Percentiles rank a stretch among this genome's conserved stretches.
Conservation (phyloP, 2,113 vertebrate species). For the Crotalus tigris region DNA sequence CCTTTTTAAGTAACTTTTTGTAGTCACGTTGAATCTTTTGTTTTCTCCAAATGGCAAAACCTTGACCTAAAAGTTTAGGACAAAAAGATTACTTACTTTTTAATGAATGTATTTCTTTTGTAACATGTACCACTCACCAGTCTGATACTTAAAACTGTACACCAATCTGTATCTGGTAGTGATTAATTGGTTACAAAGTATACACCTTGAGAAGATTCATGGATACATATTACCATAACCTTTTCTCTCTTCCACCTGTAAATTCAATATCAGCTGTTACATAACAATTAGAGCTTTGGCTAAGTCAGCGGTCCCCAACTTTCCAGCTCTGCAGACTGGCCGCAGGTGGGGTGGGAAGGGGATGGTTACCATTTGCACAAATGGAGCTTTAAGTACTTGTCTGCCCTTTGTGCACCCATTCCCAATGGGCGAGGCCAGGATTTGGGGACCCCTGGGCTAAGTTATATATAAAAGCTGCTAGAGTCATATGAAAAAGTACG, state of each 20-base stretch:
- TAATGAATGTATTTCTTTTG: not conserved
- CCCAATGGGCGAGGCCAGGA: not conserved
- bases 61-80: slow-evolving; percentile 73
- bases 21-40: slow-evolving; percentile 83
- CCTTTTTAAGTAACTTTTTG: slow-evolving; percentile 79
- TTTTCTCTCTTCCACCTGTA: not conserved
- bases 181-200: not conserved
- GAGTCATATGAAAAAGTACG: not conserved
- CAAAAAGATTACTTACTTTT: not conserved
- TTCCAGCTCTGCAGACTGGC: not conserved
- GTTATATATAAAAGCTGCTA: not conserved
- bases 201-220: not conserved
- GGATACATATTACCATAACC: not conserved
- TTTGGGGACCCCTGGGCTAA: not conserved
- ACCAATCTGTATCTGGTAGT: not conserved
- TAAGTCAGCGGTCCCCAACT: not conserved
- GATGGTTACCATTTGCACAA: not conserved
- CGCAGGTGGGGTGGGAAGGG: no score
- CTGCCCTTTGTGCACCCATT: not conserved
- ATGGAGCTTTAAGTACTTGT: not conserved
- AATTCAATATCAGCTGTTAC: not conserved
- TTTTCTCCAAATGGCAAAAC: slow-evolving; percentile 89
- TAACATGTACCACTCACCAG: not conserved
- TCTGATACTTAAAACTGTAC: not conserved
- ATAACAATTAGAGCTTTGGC: not conserved